Evolutionary conservation across 2,113 vertebrate genomes (phyloP).

Genomic region (Anoura caudifer): DNA sequence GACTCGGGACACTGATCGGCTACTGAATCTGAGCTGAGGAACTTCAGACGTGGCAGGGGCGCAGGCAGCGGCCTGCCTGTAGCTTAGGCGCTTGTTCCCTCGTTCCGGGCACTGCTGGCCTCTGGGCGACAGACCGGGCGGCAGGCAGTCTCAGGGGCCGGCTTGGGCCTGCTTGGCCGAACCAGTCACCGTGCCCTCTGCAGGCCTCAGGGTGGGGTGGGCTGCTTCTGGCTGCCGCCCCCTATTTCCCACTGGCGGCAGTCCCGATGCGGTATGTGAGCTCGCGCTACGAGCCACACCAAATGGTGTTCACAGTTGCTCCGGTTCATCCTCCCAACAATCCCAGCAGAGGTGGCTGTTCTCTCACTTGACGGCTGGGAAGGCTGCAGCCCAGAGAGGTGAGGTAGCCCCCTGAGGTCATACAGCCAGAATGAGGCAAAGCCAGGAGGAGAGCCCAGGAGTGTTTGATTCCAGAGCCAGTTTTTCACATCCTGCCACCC

Average conservation of each 20-base stretch:
- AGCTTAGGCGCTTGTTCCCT: neutral
- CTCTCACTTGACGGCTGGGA: neutral
- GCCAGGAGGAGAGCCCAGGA: neutral
- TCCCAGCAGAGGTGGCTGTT: neutral
- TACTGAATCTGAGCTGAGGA: neutral
- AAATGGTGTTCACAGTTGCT: fast-evolving
- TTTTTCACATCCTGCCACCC: neutral
- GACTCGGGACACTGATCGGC: neutral
- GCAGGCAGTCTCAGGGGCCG: neutral
- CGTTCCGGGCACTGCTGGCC: neutral
- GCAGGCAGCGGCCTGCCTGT: neutral
- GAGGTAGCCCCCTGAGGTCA: neutral
- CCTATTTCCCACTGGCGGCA: fast-evolving
- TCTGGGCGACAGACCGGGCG: neutral
- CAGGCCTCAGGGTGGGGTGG: neutral
- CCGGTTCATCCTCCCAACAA: neutral
- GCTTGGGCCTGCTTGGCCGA: neutral
- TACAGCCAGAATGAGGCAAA: fast-evolving
- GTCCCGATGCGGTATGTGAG: fast-evolving
- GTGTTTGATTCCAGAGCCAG: neutral
- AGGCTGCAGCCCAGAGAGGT: neutral
- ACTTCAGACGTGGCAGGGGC: neutral
- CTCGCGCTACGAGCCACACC: neutral
- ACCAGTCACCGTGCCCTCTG: neutral
- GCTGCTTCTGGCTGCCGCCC: neutral